Base-by-base conservation (phyloP, 2,888 invertebrate genomes). In the Sclerodermus sp. region DNA sequence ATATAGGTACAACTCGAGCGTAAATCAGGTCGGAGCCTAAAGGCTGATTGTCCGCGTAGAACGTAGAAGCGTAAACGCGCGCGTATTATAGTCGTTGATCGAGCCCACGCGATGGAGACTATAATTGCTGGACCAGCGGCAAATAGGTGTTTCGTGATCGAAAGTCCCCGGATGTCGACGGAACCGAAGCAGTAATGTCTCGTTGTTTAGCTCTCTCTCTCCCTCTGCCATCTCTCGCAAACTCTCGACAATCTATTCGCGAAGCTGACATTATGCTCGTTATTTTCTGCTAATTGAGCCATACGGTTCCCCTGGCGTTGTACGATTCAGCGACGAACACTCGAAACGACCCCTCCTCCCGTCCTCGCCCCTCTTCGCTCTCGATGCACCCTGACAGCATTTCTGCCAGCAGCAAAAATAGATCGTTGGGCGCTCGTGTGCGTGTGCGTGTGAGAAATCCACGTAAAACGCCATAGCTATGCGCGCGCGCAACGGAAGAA, bases 31-130 rank as follows among this genome's bases (percentile, higher is more conserved):
- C 15, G 32, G 16, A 12, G 12, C 34, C 4, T 12, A 34, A 34
- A 34, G 39, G 45, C 49, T 55, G 48, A 55, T 55, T 46, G 49
- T 55, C 43, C 34, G 42, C 36, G 43, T n/a, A 40, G 50, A 50
- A 53, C 47, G 49, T 13, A 34, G 34, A 34, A 34, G 45, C 55
- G 42, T 40, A 46, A 51, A 51, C 51, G 50, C 41, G 42, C 51
- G 50, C 41, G 42, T 48, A 50, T 51, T 17, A 43, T 40, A 30
- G 30, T 8, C 47, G 31, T 42, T 39, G 45, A 55, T 47, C 47
- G 51, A 51, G 41, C 34, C 12, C 42, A 55, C 48, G 37, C 44
- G 37, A 40, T 42, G 32, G 30, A 40, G 45, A 55, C 55, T 57
- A n/a, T n/a, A 57, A 57, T 57, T 57, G 55, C 42, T 37, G 44